A percentile compares a stretch with the other conserved stretches of the same genome.
Evolutionary conservation across 2,888 invertebrate species (phyloP).

Genomic region (Dugesia japonica): DNA sequence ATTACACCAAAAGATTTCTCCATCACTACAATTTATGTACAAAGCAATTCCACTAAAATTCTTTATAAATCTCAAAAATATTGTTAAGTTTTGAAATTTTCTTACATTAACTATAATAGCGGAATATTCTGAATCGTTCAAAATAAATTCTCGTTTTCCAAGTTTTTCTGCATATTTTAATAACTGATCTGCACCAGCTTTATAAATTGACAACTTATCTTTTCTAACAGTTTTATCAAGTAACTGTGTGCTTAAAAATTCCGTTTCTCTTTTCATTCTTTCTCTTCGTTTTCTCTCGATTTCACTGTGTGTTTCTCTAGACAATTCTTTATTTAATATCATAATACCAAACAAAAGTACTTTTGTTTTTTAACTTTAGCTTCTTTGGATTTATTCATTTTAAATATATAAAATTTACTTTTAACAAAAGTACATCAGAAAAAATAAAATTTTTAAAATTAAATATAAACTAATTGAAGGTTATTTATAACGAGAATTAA

Average conservation of each 20-base stretch:
- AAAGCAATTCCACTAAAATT: conserved; percentile 10
- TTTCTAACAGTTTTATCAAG: background rate
- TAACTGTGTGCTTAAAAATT: conserved; percentile 17
- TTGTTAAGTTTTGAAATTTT: background rate
- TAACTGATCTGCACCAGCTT: conserved; percentile 25
- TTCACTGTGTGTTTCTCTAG: conserved; percentile 27
- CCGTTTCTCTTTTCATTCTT: conserved; percentile 27
- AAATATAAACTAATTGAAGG: background rate
- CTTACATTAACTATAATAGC: background rate
- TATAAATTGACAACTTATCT: conserved; percentile 23
- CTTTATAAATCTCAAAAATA: background rate
- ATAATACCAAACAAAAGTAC: background rate
- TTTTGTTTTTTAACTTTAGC: conserved; percentile 25
- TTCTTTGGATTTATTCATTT: conserved; percentile 15
- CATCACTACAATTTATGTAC: background rate
- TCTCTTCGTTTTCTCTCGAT: conserved; percentile 25
- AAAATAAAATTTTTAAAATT: too few relatives aligned
- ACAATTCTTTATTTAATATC: background rate
- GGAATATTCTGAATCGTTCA: conserved; percentile 1
- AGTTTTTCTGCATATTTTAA: background rate
- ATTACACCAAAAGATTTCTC: background rate
- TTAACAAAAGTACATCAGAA: too few relatives aligned
- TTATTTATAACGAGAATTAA: background rate
- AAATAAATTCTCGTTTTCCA: conserved; percentile 3
- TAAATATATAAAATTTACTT: background rate